A percentile compares a stretch with the other conserved stretches of the same genome.
Evolutionary conservation across 2,888 invertebrate genomes (phyloP).

Genomic region (Napeogenes sylphis): DNA sequence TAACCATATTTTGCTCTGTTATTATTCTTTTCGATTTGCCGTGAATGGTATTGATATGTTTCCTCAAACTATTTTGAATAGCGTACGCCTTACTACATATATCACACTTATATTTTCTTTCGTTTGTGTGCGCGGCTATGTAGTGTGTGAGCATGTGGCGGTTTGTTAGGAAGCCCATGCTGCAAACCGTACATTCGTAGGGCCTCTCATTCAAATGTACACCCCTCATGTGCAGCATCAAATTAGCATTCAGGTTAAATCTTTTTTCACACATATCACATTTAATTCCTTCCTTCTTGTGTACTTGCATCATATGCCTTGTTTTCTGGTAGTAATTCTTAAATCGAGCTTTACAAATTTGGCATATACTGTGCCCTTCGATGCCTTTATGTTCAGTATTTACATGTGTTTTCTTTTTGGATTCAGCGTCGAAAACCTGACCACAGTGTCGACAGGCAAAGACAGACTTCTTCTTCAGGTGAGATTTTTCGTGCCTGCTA

Average conservation of each 20-base stretch:
- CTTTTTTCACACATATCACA: slow-evolving; percentile 65
- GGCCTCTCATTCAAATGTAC: slow-evolving; percentile 67
- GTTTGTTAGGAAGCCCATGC: slow-evolving; percentile 68
- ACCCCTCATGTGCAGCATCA: slow-evolving; percentile 63
- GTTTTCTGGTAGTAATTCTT: slow-evolving; percentile 72
- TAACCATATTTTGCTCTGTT: slow-evolving; percentile 23
- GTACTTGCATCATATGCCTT: slow-evolving; percentile 66
- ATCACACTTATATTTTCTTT: slow-evolving; percentile 77
- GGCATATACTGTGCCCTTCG: slow-evolving; percentile 67
- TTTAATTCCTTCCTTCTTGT: slow-evolving; percentile 64
- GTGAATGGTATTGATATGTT: slow-evolving; percentile 70
- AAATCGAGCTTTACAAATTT: slow-evolving; percentile 67
- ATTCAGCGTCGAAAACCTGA: slow-evolving; percentile 59
- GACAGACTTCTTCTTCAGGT: slow-evolving; percentile 61
- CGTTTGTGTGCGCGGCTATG: slow-evolving; percentile 69
- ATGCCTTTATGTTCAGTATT: slow-evolving; percentile 68
- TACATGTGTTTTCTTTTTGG: slow-evolving; percentile 65
- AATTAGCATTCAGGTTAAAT: slow-evolving; percentile 66
- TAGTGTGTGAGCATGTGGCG: slow-evolving; percentile 71
- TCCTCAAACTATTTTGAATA: slow-evolving; percentile 62
- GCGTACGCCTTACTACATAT: slow-evolving; percentile 78
- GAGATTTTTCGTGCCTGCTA: slow-evolving; percentile 63
- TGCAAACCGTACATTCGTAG: slow-evolving; percentile 66
- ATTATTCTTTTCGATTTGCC: slow-evolving; percentile 45
- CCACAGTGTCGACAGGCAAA: slow-evolving; percentile 63